Base-by-base conservation (phyloP, 2,797 vertebrate genomes). In the Parauchenoglanis ngamensis region DNA sequence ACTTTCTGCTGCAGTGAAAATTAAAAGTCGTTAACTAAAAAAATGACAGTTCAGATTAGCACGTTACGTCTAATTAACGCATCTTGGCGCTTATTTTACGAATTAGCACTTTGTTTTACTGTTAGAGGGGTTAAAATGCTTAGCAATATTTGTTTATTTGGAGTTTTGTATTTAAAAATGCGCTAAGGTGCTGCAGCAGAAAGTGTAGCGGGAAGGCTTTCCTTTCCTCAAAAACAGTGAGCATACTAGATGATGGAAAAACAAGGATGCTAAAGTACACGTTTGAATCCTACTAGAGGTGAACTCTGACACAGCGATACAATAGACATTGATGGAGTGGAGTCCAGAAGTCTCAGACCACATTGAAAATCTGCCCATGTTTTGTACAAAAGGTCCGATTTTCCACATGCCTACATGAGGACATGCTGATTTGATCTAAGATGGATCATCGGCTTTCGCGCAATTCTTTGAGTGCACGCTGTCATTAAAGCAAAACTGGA, bases 21-120 rank as follows among this genome's bases (percentile, higher is more conserved):
- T 59, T 49, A 46, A 77, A 87, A 44, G 56, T 31, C n/a, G 28
- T 75, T 83, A 17, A 44, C 15, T 61, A 31, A 78, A 78, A 59
- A 61, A 59, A 40, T 1, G 57, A 17, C 40, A 61, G 31, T 70
- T 79, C 63, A 15, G 8, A 61, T 85, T 52, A 68, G 54, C 82
- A 35, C 52, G 52, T 65, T 49, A 73, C 63, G 49, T 46, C 40
- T 49, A 52, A 61, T 86, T 35, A 25, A 67, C 56, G 8, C 21
- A 56, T 31, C 78, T 57, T 25, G 28, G 17, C 2, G 8, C 8
- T 1, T 81, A 63, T 79, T 59, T 79, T 13, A 59, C 1, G 31
- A 59, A 23, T 15, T 79, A 40, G 19, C 2, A 46, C 80, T 65
- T 52, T 52, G 61, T 63, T 81, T 81, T 49, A 19, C 4, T 8